Conservation (phyloP, 2,888 invertebrate species). For the Adelognathus sp. region DNA sequence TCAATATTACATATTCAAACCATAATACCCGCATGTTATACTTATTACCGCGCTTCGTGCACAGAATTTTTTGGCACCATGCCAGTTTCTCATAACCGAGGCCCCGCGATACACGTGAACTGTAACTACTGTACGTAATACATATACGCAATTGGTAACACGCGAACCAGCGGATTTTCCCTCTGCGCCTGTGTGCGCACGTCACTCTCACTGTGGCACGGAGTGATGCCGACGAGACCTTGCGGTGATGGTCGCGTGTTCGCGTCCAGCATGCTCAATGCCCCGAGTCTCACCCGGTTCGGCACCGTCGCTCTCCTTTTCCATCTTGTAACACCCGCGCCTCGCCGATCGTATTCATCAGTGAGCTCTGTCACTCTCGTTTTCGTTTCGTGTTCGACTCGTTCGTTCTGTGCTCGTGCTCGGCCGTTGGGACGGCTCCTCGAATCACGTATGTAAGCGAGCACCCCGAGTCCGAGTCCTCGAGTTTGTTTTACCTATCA, state of each 20-base stretch:
- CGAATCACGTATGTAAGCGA: slow-evolving; percentile 34
- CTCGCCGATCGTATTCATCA: background rate
- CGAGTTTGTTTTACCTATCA: slow-evolving; percentile 24
- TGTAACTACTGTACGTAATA: background rate
- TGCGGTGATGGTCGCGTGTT: slow-evolving; percentile 38
- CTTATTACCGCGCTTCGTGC: slow-evolving; percentile 42
- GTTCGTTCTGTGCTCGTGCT: slow-evolving; percentile 28
- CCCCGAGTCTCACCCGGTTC: slow-evolving; percentile 28
- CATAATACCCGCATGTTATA: slow-evolving; percentile 21
- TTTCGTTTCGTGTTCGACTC: slow-evolving; percentile 68
- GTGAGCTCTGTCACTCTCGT: slow-evolving; percentile 67
- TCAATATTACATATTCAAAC: slow-evolving; percentile 44
- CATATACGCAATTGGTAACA: slow-evolving; percentile 44
- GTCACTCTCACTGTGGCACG: slow-evolving; percentile 49
- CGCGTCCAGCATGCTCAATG: slow-evolving; percentile 45
- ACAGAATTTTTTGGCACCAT: slow-evolving; percentile 32
- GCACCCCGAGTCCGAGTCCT: background rate
- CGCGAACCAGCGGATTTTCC: slow-evolving; percentile 46
- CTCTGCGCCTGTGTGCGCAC: slow-evolving; percentile 22
- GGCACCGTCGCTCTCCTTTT: slow-evolving; percentile 32
- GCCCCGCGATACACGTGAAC: slow-evolving; percentile 7
- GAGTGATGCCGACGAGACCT: slow-evolving; percentile 35
- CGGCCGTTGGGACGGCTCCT: background rate
- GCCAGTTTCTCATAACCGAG: slow-evolving; percentile 32
- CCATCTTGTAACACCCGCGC: background rate